Conservation (phyloP, 2,888 invertebrate species). For the Caenorhabditis wallacei region DNA sequence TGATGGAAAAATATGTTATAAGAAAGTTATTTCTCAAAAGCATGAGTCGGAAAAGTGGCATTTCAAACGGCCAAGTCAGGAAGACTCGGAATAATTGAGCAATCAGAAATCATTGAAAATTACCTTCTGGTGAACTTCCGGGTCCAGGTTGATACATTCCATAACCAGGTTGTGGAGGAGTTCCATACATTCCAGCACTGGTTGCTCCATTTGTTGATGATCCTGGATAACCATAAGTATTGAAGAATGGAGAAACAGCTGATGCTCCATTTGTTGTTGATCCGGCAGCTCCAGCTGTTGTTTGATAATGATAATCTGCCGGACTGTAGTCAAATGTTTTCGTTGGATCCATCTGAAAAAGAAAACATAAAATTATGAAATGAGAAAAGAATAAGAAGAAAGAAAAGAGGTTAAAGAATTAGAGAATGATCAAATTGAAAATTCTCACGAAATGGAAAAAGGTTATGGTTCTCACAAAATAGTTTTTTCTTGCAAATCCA, state of each 20-base stretch:
- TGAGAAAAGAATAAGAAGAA: conserved; percentile 39
- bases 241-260: conserved; percentile 30
- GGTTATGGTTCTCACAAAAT: conserved; percentile 12
- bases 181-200: conserved; percentile 12
- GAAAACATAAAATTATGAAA: conserved; percentile 3
- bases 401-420: conserved; percentile 7
- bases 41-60: too few relatives aligned
- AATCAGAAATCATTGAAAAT: neutral
- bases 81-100: too few relatives aligned
- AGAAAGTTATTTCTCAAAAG: too few relatives aligned
- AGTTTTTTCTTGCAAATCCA: neutral
- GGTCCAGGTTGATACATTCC: conserved; percentile 59
- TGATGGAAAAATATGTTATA: too few relatives aligned
- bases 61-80: too few relatives aligned
- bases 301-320: conserved; percentile 17
- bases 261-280: conserved; percentile 10
- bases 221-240: conserved; percentile 9
- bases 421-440: neutral
- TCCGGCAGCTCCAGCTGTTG: conserved; percentile 14
- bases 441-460: neutral
- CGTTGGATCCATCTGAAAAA: conserved; percentile 21
- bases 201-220: conserved; percentile 39
- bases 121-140: conserved; percentile 67
- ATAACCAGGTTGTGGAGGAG: conserved; percentile 7
- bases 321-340: conserved; percentile 10